Base-by-base conservation (phyloP, 2,888 invertebrate species). In the Parnassius glacialis region DNA sequence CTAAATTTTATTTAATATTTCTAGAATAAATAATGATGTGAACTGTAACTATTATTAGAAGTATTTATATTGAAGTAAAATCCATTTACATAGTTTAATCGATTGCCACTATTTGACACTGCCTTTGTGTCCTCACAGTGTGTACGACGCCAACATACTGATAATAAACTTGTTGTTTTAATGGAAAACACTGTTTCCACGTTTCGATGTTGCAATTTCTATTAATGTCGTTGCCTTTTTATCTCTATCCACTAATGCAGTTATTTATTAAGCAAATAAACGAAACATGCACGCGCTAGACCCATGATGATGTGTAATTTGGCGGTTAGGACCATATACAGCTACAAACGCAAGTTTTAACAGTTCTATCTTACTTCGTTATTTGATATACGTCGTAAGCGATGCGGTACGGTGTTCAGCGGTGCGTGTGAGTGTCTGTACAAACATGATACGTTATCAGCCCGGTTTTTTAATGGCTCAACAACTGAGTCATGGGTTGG, bases 361-460 rank as follows among this genome's bases (percentile, higher is more conserved):
- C 51, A 56, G 41, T 45, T 55, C 50, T 64, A 34, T 41, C 20
- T 3, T 43, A 7, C 10, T 42, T 42, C 20, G 25, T n/a, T 57
- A 2, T 44, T 11, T 57, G 16, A 9, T 56, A 51, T 47, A n/a
- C 52, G 48, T 42, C 42, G 20, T 41, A 13, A 48, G 51, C 48
- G 3, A 43, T 51, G 57, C 44, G 47, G 44, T 11, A 25, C 16
- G 20, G n/a, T 57, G 61, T 53, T 61, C 60, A 43, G n/a, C 43
- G 62, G 45, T 57, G 54, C 61, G 59, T 63, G 59, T 62, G 59
- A 59, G 64, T 65, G 70, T 66, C 67, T 70, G 70, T 71, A 60
- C 66, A 70, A 70, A 69, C 65, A 72, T 74, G 84, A 79, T 83
- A 84, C 66, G 80, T 81, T 84, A 84, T 84, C 84, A 76, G 65